Conservation (phyloP, 1,140 invertebrate species). For the Ectropis grisescens region DNA sequence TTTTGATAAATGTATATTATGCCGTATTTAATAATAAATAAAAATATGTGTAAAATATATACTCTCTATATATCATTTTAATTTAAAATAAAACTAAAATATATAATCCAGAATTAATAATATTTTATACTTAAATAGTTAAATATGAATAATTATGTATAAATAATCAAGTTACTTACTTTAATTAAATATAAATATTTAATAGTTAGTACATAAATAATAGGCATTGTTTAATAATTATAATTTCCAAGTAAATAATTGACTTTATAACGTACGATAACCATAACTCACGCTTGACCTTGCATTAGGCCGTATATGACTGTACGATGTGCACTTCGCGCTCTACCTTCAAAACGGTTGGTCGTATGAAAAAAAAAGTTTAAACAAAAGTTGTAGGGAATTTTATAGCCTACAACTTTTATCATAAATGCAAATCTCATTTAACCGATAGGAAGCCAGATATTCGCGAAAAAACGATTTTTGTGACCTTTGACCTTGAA, state of each 20-base stretch:
- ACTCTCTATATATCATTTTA: constrained; percentile 22
- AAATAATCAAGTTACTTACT: too few relatives aligned
- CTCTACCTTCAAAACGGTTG: constrained; percentile 9
- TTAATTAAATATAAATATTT: too few relatives aligned
- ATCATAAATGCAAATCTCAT: constrained; percentile 1
- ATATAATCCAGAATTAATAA: constrained; percentile 22
- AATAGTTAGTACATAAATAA: constrained; percentile 15
- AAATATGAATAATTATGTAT: constrained; percentile 20
- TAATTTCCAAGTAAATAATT: constrained; percentile 10
- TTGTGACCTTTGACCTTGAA: too few relatives aligned
- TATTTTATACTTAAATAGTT: constrained; percentile 17
- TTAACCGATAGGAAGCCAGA: not conserved
- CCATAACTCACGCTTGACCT: constrained; percentile 5
- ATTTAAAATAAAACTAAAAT: constrained; percentile 21
- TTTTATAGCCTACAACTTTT: constrained; percentile 5
- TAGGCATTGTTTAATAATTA: constrained; percentile 6
- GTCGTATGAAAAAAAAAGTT: constrained; percentile 9
- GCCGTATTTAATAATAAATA: constrained; percentile 26
- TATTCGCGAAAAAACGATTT: too few relatives aligned
- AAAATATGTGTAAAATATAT: constrained; percentile 23
- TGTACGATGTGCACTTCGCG: constrained; percentile 11
- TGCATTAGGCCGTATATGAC: constrained; percentile 8
- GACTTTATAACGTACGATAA: constrained; percentile 14
- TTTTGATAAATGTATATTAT: constrained; percentile 25
- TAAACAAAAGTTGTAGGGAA: too few relatives aligned